Conservation (phyloP, 2,888 invertebrate species). For the Drosophila prostipennis region DNA sequence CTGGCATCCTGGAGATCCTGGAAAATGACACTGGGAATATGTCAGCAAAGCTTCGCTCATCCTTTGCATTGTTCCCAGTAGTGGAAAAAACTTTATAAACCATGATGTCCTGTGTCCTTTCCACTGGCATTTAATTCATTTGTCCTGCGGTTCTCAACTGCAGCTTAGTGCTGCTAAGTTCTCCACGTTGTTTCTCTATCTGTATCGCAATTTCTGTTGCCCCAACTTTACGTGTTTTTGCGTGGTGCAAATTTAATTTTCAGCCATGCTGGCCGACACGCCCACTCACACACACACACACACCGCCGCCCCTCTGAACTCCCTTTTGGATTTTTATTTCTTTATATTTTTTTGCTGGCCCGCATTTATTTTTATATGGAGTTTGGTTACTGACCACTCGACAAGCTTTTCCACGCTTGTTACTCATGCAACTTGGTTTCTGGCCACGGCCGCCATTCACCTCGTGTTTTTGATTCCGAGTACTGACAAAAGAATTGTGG, state of each 20-base stretch:
- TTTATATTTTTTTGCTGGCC: conserved; percentile 21
- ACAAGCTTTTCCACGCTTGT: conserved; percentile 60
- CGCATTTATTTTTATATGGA: conserved; percentile 58
- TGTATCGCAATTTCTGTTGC: conserved; percentile 9
- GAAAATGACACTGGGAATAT: conserved; percentile 72
- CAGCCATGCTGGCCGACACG: conserved; percentile 45
- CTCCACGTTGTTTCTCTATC: conserved; percentile 4
- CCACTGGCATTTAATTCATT: conserved; percentile 71
- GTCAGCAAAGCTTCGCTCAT: conserved; percentile 57
- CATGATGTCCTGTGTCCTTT: conserved; percentile 10
- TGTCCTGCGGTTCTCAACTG: conserved; percentile 67
- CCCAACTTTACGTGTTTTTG: conserved; percentile 22
- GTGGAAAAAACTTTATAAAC: conserved; percentile 3
- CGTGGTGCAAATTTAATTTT: conserved; percentile 63
- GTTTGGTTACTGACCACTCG: conserved; percentile 41
- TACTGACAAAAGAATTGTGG: conserved; percentile 34
- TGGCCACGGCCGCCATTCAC: conserved; percentile 42
- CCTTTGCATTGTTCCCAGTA: conserved; percentile 40
- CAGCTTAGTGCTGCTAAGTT: conserved; percentile 54
- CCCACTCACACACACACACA: conserved; percentile 14
- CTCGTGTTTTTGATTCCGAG: conserved; percentile 38
- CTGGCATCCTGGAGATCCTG: conserved; percentile 30
- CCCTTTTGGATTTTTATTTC: conserved; percentile 1
- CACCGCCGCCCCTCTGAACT: conserved; percentile 8
- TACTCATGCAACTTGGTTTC: conserved; percentile 67